Evolutionary conservation across 2,797 vertebrate genomes (phyloP).

Genomic region (Brachyrhaphis roseni): DNA sequence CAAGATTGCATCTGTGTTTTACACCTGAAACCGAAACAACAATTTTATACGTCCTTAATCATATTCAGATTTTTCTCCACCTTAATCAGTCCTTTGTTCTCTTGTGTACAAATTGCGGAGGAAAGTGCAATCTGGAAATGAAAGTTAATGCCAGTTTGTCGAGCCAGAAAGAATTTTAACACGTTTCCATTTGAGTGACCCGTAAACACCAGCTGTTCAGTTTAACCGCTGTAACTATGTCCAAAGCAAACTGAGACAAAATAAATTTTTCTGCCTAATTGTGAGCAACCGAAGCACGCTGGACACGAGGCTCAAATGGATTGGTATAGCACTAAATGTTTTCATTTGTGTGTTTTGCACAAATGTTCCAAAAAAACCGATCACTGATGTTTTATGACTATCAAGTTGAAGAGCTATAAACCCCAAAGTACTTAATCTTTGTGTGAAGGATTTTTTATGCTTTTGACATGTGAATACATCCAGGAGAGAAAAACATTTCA

Average conservation of each 20-base stretch:
- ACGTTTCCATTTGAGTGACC: conserved; percentile 58
- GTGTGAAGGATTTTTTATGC: conserved; percentile 9
- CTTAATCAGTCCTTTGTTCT: conserved; percentile 22
- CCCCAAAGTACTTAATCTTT: conserved; percentile 15
- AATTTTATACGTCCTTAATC: not conserved
- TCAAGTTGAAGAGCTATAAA: conserved; percentile 24
- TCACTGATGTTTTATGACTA: conserved; percentile 11
- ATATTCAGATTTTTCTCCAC: conserved; percentile 12
- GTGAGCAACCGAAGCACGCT: conserved; percentile 38
- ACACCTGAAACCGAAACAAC: conserved; percentile 8
- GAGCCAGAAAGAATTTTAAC: conserved; percentile 53
- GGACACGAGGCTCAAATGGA: conserved; percentile 47
- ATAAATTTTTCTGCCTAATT: conserved; percentile 60
- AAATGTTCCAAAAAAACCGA: conserved; percentile 33
- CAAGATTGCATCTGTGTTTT: conserved; percentile 4
- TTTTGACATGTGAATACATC: not conserved
- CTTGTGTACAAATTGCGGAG: conserved; percentile 27
- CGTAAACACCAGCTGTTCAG: conserved; percentile 70
- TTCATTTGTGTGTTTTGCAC: conserved; percentile 45
- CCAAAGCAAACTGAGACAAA: conserved; percentile 60
- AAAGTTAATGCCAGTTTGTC: conserved; percentile 45
- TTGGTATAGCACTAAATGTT: conserved; percentile 56
- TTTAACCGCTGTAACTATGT: conserved; percentile 53
- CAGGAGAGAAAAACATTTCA: not conserved
- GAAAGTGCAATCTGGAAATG: conserved; percentile 21